Evolutionary conservation across 2,797 vertebrate genomes (phyloP).

Genomic region (Artibeus lituratus): DNA sequence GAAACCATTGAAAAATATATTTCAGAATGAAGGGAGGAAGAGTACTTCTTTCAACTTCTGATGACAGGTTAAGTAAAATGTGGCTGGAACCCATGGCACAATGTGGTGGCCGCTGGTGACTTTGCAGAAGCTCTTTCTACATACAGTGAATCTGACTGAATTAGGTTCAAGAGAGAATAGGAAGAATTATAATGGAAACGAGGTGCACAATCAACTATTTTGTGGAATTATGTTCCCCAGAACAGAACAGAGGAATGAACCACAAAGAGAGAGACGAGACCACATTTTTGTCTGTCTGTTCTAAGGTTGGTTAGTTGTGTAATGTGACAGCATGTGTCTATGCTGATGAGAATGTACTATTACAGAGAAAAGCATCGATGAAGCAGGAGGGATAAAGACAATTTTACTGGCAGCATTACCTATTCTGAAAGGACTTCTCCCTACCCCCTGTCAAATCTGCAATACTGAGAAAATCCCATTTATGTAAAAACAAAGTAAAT

Average conservation of each 20-base stretch:
- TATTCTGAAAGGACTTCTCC: not conserved
- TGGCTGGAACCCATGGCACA: no score
- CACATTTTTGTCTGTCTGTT: not conserved
- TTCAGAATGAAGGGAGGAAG: not conserved
- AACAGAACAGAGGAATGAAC: not conserved
- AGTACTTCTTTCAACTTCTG: not conserved
- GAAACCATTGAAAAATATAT: not conserved
- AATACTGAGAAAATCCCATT: not conserved
- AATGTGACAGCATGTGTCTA: not conserved
- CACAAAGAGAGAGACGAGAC: not conserved
- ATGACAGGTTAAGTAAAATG: not conserved
- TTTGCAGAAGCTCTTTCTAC: not conserved
- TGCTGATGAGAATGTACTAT: not conserved
- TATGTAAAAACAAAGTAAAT: not conserved
- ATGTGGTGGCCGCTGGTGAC: no score
- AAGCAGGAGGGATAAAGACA: not conserved
- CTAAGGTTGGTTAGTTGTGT: not conserved
- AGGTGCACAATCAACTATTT: not conserved
- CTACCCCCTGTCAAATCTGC: not conserved
- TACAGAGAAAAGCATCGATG: not conserved
- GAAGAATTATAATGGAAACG: not conserved
- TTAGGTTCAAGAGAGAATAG: not conserved
- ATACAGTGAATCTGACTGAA: not conserved
- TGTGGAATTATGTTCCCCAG: not conserved
- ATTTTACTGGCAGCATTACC: not conserved